Evolutionary conservation across 2,113 vertebrate genomes (phyloP).

Genomic region (Tetrax tetrax): DNA sequence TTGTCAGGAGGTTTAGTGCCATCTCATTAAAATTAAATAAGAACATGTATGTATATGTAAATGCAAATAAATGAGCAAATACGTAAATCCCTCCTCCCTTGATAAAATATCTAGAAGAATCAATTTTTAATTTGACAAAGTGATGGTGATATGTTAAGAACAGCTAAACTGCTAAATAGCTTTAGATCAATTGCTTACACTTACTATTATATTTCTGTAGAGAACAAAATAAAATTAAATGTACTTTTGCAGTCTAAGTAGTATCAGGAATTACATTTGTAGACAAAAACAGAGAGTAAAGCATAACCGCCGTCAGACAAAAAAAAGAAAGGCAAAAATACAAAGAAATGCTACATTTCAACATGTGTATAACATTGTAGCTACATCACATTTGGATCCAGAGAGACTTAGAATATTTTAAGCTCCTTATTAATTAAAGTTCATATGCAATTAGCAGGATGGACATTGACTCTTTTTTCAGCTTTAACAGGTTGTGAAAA

Average conservation of each 20-base stretch:
- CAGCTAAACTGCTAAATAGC: neutral
- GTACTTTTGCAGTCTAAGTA: neutral
- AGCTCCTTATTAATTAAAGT: neutral
- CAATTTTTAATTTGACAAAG: constrained; percentile 31
- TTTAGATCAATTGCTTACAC: neutral
- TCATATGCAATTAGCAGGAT: neutral
- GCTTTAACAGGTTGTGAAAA: neutral
- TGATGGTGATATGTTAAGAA: neutral
- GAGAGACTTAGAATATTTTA: neutral
- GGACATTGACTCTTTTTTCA: neutral
- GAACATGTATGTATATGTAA: neutral
- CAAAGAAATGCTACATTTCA: neutral
- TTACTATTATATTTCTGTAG: neutral
- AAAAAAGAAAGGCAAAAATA: neutral
- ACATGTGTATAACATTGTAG: accelerated
- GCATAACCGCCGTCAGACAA: neutral
- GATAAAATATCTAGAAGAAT: neutral
- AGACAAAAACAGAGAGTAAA: neutral
- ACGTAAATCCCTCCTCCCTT: neutral
- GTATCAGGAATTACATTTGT: neutral
- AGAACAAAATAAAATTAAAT: constrained; percentile 12
- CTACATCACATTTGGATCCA: neutral
- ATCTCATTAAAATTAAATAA: constrained; percentile 12
- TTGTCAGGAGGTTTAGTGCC: neutral
- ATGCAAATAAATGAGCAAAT: constrained; percentile 11